Evolutionary conservation across 1,140 invertebrate species (phyloP), one percentile per base, ranked within the genome.

Genomic region (Aradophagus sp.): DNA sequence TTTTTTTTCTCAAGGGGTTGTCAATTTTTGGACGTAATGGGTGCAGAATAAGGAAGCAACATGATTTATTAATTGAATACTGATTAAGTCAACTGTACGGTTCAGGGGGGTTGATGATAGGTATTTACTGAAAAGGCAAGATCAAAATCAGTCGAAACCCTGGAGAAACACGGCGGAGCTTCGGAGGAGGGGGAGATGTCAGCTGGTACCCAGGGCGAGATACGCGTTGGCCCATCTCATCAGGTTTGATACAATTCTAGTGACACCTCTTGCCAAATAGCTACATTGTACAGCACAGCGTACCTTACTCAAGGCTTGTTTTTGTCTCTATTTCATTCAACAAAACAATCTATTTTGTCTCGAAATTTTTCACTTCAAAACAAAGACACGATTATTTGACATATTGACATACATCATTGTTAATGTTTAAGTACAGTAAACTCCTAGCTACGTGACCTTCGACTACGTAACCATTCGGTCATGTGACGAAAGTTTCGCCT

Each of bases 211-310:
- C 95, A 96, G 88, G 94, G 95, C 84, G 94, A 97, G 89, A 97
- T 97, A 85, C 90, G 95, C 89, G 94, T 97, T 86, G 96, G 96
- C 87, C 91, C 93, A 84, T 93, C 93, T 84, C 95, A 96, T 89
- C 95, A 96, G 93, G 95, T 95, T 84, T 83, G 81, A 74, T 75
- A 75, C 76, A 83, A 75, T 80, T 77, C 74, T 80, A 77, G 73
- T 73, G 75, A 78, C 79, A 70, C 56, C 59, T 73, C 73, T 77
- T 78, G 79, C 79, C 76, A 80, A 67, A 75, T 80, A 82, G 78
- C 73, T 82, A 74, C 78, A 80, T 77, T 76, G 67, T 63, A 77
- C 78, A 81, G 77, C 77, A 82, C 74, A 78, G 61, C 74, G 76
- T 77, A 79, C 78, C 79, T 80, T 76, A 79, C 79, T 82, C 77